Evolutionary conservation across 2,888 invertebrate genomes (phyloP), one percentile per base, ranked within the genome.

Genomic region (Chironomus riparius): DNA sequence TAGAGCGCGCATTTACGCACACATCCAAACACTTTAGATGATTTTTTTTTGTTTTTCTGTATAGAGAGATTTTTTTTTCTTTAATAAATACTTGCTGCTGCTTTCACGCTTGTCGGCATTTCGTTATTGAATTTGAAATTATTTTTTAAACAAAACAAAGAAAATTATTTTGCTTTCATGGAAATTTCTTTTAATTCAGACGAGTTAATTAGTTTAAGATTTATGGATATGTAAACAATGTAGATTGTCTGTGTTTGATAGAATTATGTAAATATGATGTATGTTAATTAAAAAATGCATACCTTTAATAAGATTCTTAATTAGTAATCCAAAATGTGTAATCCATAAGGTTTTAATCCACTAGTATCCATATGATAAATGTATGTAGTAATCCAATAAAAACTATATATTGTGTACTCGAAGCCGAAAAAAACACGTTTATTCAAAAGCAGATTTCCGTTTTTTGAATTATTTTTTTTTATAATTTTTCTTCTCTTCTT

Each of bases 371-470:
- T 18, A 38, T 38, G 38, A 56, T 18, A 15, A 56, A 2, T 4
- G 15, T 18, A 15, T 18, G 15, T 18, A 15, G 13, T 56, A 56
- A 56, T 56, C 56, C 56, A 56, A 24, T 65, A 24, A 24, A 7
- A 56, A 56, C 18, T 15, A n/a, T 56, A n/a, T 62, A 21, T 10
- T 21, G 21, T 65, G 56, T 24, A 24, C n/a, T 15, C 7, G 15
- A 56, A 65, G 13, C 24, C 21, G n/a, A n/a, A 48, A 48, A 50
- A 24, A 71, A 71, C 71, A 71, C 71, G 71, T 72, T 72, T 61
- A 21, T 13, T 72, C 62, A 70, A 70, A 50, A 62, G 61, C 72
- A 72, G 72, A 72, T 72, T 72, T 72, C 72, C 72, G 72, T 72
- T 72, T 62, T 24, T 22, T 7, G 56, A 15, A 22, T 62, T 21